Percentiles rank a stretch among this genome's conserved stretches.
Evolutionary conservation across 2,888 invertebrate genomes (phyloP).

Genomic region (Chrysolina oricalcia): DNA sequence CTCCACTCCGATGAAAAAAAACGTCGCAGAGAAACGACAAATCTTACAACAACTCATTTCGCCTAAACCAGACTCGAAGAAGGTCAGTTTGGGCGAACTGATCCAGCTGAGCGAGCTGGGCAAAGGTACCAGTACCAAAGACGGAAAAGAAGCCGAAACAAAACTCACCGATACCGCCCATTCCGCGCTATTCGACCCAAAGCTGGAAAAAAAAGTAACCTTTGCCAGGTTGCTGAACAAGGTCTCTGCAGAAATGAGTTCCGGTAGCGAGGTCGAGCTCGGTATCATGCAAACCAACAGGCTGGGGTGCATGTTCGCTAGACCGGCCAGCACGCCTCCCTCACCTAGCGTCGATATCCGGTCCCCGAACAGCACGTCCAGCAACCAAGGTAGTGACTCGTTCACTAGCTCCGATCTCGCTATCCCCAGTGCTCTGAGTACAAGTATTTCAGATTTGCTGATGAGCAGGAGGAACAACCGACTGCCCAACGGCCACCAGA

Average conservation of each 20-base stretch:
- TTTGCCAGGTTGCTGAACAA: conserved; percentile 83
- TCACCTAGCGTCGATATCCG: conserved; percentile 79
- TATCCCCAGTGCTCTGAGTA: conserved; percentile 77
- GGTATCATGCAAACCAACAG: conserved; percentile 69
- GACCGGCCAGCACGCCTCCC: conserved; percentile 76
- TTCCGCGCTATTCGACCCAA: conserved; percentile 78
- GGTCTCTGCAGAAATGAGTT: conserved; percentile 83
- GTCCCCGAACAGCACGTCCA: conserved; percentile 80
- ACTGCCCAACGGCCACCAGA: conserved; percentile 73
- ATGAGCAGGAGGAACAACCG: conserved; percentile 58
- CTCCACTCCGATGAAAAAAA: conserved; percentile 85
- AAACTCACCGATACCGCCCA: conserved; percentile 75
- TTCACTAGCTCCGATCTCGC: conserved; percentile 83
- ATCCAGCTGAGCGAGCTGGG: conserved; percentile 82
- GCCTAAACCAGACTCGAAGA: conserved; percentile 78
- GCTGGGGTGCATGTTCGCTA: conserved; percentile 69
- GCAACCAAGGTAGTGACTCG: conserved; percentile 85
- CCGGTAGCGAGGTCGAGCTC: conserved; percentile 81
- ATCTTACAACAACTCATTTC: conserved; percentile 85
- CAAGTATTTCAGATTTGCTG: conserved; percentile 72
- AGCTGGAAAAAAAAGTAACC: conserved; percentile 85
- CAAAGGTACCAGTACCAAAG: conserved; percentile 65
- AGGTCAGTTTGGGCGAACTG: conserved; percentile 82
- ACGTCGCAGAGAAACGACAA: conserved; percentile 83
- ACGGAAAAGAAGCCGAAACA: conserved; percentile 75